phyloP scores from a whole-genome alignment of 2,113 vertebrate genomes.

The Gavialis gangeticus region DNA sequence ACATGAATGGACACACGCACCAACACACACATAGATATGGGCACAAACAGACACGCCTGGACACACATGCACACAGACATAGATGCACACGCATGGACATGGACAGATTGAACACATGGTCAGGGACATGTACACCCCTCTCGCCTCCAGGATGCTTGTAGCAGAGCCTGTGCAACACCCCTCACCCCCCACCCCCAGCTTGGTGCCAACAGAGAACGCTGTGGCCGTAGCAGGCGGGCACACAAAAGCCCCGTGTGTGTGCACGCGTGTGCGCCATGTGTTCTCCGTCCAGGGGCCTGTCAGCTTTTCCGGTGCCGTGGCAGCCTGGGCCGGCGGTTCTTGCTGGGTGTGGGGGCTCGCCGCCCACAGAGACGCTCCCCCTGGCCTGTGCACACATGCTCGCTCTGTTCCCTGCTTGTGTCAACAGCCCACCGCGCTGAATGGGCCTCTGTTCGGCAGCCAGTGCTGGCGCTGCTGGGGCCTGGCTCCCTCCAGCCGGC shows the following conservation, averaged over 20 bases:
- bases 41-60: no score
- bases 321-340: background rate
- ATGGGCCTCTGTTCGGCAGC: conserved; percentile 62
- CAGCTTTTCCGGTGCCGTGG: background rate
- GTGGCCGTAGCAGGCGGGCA: background rate
- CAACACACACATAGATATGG: no score
- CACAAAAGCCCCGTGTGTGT: background rate
- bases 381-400: background rate
- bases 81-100: no score
- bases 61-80: no score
- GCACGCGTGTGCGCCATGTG: background rate
- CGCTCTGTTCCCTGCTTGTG: background rate
- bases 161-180: no score
- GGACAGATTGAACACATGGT: no score
- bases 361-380: conserved; percentile 14
- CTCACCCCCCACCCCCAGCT: background rate
- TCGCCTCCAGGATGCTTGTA: no score
- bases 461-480: background rate
- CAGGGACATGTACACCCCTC: no score
- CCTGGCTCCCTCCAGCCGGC: background rate
- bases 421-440: background rate
- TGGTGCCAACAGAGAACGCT: no score
- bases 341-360: background rate
- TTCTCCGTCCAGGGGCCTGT: background rate
- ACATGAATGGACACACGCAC: no score